Base-by-base conservation (phyloP, 1,140 invertebrate genomes). In the Panagrolaimus sp. region DNA sequence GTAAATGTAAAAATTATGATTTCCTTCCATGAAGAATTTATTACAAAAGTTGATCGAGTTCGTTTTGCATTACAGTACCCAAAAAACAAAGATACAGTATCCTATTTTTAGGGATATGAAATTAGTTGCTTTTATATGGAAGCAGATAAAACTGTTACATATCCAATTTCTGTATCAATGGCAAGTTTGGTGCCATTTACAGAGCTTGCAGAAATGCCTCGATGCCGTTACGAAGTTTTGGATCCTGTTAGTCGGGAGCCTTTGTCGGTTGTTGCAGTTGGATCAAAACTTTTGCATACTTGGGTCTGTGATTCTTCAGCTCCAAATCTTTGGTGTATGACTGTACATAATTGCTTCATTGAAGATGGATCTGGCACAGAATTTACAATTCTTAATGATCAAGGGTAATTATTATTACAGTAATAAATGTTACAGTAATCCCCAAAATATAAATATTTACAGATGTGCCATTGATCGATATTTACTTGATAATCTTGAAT, bases 261-360 rank as follows among this genome's bases (percentile, higher is more conserved):
- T 3, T 73, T 80, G 1, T 71, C 73, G n/a, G 76, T 81, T 17
- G 79, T 83, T 26, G 65, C 74, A 32, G 78, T 81, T 4, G 82
- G 82, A 48, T 69, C 63, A 38, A 79, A 80, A 68, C 62, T 81
- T 28, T 68, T 82, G 9, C 79, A 81, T 65, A 73, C 73, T 47
- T 81, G 79, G 79, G 76, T 55, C 9, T 81, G 79, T 62, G 79
- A 81, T 38, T 76, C 72, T 24, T 65, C 78, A 21, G 71, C 81
- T 52, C 79, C 82, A 24, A 70, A 82, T 64, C 47, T 81, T 10
- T 81, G 79, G 79, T 81, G 79, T 52, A 83, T 81, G 81, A 69
- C 63, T 46, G 81, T 81, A 1, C 79, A 81, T 62, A 65, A 69
- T 9, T 79, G 78, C 47, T 72, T 65, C 32, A 78, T 80, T 21